phyloP scores from a whole-genome alignment of 2,113 vertebrate species.

The Pseudopipra pipra region DNA sequence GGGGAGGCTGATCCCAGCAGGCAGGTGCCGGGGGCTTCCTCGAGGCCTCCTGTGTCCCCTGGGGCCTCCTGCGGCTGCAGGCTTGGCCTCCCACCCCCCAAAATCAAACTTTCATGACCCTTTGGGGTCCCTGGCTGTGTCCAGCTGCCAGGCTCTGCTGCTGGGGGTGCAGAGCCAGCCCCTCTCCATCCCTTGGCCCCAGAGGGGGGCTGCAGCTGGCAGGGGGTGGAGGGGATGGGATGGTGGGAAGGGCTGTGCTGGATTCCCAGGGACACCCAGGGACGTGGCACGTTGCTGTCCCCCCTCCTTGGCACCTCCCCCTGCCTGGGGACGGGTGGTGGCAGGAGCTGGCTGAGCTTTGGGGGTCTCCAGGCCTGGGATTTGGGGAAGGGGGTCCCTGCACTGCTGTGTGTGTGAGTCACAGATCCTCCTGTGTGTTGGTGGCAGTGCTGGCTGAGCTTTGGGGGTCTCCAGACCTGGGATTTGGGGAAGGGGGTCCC shows the following conservation, averaged over 20 bases:
- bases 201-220: background rate
- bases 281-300: accelerated
- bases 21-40: slow-evolving; percentile 6
- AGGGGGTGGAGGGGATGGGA: accelerated
- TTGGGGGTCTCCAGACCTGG: background rate
- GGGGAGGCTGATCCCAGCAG: background rate
- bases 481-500: background rate
- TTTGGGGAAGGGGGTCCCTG: background rate
- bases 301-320: background rate
- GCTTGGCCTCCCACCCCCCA: background rate
- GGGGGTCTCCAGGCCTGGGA: background rate
- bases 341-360: background rate
- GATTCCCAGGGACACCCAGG: background rate
- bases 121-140: background rate
- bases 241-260: background rate
- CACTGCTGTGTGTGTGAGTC: background rate
- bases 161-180: background rate
- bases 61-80: background rate
- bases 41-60: background rate
- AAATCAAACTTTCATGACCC: background rate
- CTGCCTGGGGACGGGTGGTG: background rate
- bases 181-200: background rate
- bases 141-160: background rate
- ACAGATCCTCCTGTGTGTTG: accelerated
- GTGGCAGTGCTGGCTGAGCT: background rate